These are phyloP conservation scores for Erpornis zantholeuca DNA, from an alignment of 2,113 vertebrate genomes.

Conservation along the genomic window DNA sequence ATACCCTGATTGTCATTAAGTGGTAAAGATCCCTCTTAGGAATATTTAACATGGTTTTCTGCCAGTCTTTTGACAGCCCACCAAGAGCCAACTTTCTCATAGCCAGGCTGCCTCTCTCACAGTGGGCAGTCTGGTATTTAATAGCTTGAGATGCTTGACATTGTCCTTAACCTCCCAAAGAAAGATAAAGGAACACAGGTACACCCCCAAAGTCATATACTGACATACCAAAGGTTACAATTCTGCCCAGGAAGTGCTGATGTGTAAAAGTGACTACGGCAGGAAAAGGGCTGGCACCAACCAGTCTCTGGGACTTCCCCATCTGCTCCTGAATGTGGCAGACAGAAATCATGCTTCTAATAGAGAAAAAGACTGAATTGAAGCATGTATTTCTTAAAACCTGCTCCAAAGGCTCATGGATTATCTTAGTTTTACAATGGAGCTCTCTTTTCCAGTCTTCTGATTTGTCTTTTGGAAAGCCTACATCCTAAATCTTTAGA, in stretches of 20 bases:
- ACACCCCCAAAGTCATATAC: not conserved
- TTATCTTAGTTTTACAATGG: not conserved
- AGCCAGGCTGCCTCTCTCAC: not conserved
- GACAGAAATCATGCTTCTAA: not conserved
- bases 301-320: not conserved
- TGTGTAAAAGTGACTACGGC: not conserved
- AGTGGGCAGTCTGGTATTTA: not conserved
- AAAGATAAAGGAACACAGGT: not conserved
- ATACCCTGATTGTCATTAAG: not conserved
- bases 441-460: not conserved
- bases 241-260: not conserved
- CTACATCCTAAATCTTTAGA: not conserved
- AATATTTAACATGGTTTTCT: not conserved
- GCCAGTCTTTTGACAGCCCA: not conserved
- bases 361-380: not conserved
- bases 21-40: not conserved
- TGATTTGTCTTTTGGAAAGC: not conserved
- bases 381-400: not conserved
- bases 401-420: not conserved
- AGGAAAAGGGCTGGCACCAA: not conserved
- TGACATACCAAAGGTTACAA: not conserved
- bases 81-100: rapidly evolving
- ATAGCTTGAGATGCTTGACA: not conserved
- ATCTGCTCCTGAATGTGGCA: not conserved
- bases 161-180: not conserved